Conservation (phyloP, 2,113 vertebrate species). For the Oreochromis aureus region DNA sequence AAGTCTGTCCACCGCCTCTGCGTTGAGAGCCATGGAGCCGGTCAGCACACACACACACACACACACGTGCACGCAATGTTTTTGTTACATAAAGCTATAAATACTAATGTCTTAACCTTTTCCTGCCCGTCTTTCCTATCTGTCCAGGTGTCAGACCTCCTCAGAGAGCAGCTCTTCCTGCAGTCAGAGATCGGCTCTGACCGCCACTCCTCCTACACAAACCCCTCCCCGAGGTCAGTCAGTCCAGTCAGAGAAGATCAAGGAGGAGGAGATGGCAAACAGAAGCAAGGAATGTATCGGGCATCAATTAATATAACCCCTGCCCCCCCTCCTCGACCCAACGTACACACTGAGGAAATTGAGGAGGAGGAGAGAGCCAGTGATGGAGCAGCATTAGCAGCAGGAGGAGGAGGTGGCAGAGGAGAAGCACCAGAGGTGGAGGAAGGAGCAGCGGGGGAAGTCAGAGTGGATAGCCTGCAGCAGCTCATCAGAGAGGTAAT, state of each 20-base stretch:
- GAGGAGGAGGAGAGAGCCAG: neutral
- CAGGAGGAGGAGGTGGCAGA: neutral
- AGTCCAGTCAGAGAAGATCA: constrained; percentile 62
- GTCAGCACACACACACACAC: constrained; percentile 68
- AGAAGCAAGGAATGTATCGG: constrained; percentile 76
- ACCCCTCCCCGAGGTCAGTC: constrained; percentile 78
- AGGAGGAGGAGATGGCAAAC: neutral
- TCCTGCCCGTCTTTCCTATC: neutral
- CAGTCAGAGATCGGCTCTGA: constrained; percentile 83
- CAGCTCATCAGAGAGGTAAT: constrained; percentile 86
- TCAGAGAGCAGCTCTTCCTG: constrained; percentile 87
- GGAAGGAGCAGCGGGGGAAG: neutral
- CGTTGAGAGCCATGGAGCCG: constrained; percentile 87
- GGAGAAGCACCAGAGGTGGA: neutral
- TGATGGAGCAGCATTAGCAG: neutral
- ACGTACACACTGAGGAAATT: neutral
- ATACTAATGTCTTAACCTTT: neutral
- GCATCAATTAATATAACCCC: constrained; percentile 86
- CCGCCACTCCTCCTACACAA: constrained; percentile 48
- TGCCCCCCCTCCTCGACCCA: constrained; percentile 70
- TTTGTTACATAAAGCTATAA: neutral
- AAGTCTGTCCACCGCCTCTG: constrained; percentile 78
- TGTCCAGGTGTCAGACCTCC: constrained; percentile 84
- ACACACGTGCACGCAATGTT: fast-evolving
- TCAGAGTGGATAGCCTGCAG: constrained; percentile 74